Evolutionary conservation across 1,140 invertebrate species (phyloP), one percentile per base, ranked within the genome.

Genomic region (Venturia canescens): DNA sequence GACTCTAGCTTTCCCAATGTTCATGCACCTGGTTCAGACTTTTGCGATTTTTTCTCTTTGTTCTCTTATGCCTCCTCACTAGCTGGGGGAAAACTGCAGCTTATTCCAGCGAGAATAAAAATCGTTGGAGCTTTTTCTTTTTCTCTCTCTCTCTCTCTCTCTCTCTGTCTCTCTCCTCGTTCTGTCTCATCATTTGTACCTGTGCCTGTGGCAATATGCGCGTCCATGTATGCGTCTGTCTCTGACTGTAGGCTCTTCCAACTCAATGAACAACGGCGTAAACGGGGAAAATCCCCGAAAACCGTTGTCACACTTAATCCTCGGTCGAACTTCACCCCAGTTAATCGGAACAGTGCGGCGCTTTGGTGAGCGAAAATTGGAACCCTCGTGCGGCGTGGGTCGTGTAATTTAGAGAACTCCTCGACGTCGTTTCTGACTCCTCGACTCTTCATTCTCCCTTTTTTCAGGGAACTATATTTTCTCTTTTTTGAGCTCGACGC

Each of bases 281-380:
- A 77, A 77, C 75, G 75, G 75, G 29, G 34, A 77, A 77, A 77
- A 66, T 77, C 75, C 75, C 75, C 53, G 34, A 77, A 77, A 77
- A 77, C 75, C 75, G 75, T 77, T 77, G 75, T 77, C 75, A 77
- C 75, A 77, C 75, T 77, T 77, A 77, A 77, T 77, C 75, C 75
- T 63, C 57, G 75, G 75, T 66, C 57, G 31, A 63, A 60, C 31
- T 77, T 63, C 60, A 63, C 60, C 60, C 57, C 29, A 77, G 75
- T 66, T 77, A 77, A 77, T 77, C 75, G 75, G 57, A 34, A 34
- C 53, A 44, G 3, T 21, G 75, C 31, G 34, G 60, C n/a, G n/a
- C n/a, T n/a, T 57, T 29, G 66, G 6, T 69, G 29, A 15, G 60
- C 29, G 29, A 66, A 77, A 77, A 77, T 66, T 77, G 75, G 34